Evolutionary conservation across 2,888 invertebrate species (phyloP).

Genomic region (Branchipolynoe longqiensis): DNA sequence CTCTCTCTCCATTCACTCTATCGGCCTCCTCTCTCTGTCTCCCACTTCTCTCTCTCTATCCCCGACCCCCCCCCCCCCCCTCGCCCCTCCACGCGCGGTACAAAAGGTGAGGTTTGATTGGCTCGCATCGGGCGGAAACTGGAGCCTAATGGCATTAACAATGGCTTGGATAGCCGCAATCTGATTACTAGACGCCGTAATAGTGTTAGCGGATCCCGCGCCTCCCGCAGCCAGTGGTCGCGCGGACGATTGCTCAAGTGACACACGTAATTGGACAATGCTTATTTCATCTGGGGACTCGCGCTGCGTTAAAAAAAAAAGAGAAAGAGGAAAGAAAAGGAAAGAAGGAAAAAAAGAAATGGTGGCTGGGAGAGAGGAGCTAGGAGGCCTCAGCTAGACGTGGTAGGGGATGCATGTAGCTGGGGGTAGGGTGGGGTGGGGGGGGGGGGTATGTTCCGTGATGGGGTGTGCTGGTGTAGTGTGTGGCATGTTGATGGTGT

Average conservation of each 20-base stretch:
- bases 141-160: constrained; percentile 40
- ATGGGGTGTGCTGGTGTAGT: no score
- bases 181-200: constrained; percentile 46
- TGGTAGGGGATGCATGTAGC: background rate
- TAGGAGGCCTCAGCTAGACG: background rate
- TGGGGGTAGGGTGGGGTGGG: no score
- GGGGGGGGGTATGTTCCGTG: no score
- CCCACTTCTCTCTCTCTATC: no score
- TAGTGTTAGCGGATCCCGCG: constrained; percentile 33
- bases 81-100: no score
- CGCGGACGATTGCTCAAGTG: constrained; percentile 19
- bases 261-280: constrained; percentile 43
- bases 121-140: constrained; percentile 45
- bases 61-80: no score
- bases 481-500: no score
- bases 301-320: no score
- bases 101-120: constrained; percentile 52
- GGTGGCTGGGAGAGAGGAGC: background rate
- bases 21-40: no score
- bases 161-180: constrained; percentile 43
- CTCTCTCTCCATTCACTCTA: no score
- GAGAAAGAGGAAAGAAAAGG: no score
- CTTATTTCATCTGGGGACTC: constrained; percentile 30
- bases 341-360: no score
- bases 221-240: constrained; percentile 20